phyloP scores from a whole-genome alignment of 2,113 vertebrate species.

The Menura novaehollandiae region DNA sequence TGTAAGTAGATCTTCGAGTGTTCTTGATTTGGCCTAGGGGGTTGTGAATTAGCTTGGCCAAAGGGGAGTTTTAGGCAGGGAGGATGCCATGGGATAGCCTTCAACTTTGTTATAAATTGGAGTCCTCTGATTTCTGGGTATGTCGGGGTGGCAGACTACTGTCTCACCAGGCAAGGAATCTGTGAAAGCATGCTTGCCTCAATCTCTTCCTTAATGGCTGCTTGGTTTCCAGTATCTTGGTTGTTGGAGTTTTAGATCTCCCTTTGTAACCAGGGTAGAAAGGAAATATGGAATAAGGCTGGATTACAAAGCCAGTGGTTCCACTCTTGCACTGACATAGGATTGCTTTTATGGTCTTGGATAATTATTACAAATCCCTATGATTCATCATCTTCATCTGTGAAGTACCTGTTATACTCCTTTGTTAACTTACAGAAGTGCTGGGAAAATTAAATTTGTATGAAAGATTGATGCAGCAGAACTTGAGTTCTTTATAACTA shows the following conservation, averaged over 20 bases:
- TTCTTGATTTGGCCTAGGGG: background rate
- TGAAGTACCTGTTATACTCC: background rate
- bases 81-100: background rate
- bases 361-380: background rate
- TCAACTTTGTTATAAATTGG: background rate
- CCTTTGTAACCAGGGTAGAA: background rate
- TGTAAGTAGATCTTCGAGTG: background rate
- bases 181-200: background rate
- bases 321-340: background rate
- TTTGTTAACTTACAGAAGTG: conserved; percentile 19
- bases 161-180: background rate
- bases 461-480: background rate
- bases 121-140: background rate
- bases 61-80: background rate
- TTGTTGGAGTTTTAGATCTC: background rate
- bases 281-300: background rate
- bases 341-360: background rate
- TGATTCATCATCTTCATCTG: background rate
- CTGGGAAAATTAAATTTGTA: background rate
- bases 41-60: background rate
- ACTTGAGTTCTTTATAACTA: background rate
- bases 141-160: background rate
- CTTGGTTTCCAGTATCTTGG: background rate
- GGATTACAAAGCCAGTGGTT: background rate
- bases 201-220: background rate